Evolutionary conservation across 1,140 invertebrate species (phyloP).

Genomic region (Rhopalosiphum padi): DNA sequence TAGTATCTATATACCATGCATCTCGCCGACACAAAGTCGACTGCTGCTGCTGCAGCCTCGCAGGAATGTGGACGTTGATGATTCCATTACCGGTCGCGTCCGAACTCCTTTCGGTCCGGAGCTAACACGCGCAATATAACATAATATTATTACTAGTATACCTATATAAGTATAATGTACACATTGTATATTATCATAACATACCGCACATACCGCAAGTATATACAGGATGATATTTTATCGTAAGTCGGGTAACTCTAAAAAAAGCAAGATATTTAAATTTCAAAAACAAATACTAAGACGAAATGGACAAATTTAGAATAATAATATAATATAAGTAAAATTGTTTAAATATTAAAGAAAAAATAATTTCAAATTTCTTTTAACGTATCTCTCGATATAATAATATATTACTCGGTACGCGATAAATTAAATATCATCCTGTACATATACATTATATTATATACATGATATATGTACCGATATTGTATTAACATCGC

Average conservation of each 20-base stretch:
- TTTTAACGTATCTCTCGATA: background rate
- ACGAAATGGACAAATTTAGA: background rate
- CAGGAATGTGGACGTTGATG: slow-evolving; percentile 33
- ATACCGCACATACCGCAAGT: slow-evolving; percentile 4
- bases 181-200: background rate
- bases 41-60: background rate
- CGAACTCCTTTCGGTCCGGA: background rate
- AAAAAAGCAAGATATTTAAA: background rate
- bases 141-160: background rate
- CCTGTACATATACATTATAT: no score
- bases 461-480: no score
- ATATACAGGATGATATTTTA: background rate
- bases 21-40: background rate
- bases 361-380: background rate
- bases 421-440: no score
- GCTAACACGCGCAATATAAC: background rate
- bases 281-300: background rate
- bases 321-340: background rate
- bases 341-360: no score
- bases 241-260: background rate
- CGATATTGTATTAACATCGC: no score
- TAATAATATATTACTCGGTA: background rate
- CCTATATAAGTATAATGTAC: background rate
- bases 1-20: background rate
- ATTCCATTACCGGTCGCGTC: slow-evolving; percentile 29